phyloP scores from a whole-genome alignment of 2,888 invertebrate genomes.

The Rhamphomyia laevipes region DNA sequence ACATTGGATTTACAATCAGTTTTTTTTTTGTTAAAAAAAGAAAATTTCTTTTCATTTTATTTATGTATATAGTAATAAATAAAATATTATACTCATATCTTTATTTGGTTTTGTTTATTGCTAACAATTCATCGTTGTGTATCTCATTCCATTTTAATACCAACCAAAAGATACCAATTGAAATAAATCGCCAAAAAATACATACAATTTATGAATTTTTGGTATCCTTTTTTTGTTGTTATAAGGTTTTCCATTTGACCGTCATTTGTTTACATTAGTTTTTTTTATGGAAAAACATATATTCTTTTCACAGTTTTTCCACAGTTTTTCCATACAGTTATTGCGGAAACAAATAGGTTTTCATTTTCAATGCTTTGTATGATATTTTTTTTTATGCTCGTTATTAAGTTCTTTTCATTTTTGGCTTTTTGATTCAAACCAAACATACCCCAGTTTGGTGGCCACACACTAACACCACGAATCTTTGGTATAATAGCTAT shows the following conservation, averaged over 20 bases:
- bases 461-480: conserved; percentile 14
- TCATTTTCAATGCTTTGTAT: neutral
- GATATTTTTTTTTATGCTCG: no score
- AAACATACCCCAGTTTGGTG: conserved; percentile 14
- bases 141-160: no score
- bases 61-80: no score
- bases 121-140: no score
- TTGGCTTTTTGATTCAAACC: neutral
- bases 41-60: no score
- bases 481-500: neutral
- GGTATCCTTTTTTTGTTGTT: neutral
- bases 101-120: no score
- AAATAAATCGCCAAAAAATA: no score
- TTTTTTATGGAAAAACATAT: no score
- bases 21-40: no score
- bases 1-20: no score
- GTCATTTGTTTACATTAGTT: neutral
- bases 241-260: neutral
- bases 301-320: neutral
- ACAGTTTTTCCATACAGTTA: neutral
- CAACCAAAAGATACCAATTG: no score
- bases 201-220: neutral
- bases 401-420: neutral
- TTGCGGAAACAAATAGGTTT: neutral
- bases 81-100: no score